Base-by-base conservation (phyloP, 64 coral and sea anemone genomes). In the Cladopsammia gracilis region DNA sequence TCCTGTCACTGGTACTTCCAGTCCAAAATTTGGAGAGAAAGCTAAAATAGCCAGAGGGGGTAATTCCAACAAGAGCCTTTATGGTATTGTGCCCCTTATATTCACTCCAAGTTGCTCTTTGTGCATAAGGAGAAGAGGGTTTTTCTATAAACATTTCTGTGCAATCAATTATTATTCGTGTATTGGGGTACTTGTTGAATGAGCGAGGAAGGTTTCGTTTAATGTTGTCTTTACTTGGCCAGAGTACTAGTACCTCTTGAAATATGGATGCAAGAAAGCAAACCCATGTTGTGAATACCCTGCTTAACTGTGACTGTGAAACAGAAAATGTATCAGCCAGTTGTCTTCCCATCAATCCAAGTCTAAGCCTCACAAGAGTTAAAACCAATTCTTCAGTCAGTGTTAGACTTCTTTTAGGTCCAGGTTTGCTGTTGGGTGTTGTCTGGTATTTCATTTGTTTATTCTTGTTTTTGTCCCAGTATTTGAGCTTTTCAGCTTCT, bases 381-480 rank as follows among this genome's bases (percentile, higher is more conserved):
- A 92, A 45, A 85, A 92, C 44, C 25, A 92, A 92, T 58, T 92
- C 90, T 74, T 92, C 78, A 72, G 7, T 54, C 20, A 73, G 80
- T 61, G 42, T 61, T 11, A 92, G 80, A 48, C 22, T 75, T 62
- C 70, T 84, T 52, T 92, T 92, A 42, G 79, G 90, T 71, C 90
- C 80, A 62, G 90, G 25, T 73, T 92, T 92, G 71, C 26, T 76
- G 66, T 70, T 26, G 5, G 24, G 5, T 70, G 58, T 73, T 24
- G 25, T 85, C 72, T 85, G 67, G 67, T 75, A 85, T 58, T 92
- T 85, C 90, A 92, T 75, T 92, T 79, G 82, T 92, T 92, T 84
- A 34, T 42, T 60, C 43, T 91, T 91, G 66, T 91, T 91, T 73
- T 71, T 91, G 58, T 91, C 89, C 90, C 90, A 92, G 79, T 92